These are phyloP conservation scores for Uropsilus gracilis DNA, from an alignment of 2,113 vertebrate genomes.

Conservation along the genomic window DNA sequence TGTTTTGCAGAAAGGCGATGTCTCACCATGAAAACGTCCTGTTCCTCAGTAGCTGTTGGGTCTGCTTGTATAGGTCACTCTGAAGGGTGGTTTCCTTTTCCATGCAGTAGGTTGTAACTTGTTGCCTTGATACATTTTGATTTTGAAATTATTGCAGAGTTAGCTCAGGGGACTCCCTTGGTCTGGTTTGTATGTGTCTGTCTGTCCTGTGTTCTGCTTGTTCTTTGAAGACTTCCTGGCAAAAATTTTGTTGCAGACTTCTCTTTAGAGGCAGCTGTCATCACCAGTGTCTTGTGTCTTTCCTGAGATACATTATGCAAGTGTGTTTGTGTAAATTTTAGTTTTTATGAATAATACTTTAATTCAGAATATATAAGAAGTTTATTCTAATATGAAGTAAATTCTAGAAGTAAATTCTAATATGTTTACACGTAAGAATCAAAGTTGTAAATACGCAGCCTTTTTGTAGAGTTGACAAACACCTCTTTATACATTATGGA, in stretches of 20 bases:
- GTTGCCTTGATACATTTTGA: neutral
- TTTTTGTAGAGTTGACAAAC: neutral
- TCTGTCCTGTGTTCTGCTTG: neutral
- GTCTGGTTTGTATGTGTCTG: neutral
- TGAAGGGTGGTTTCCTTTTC: too few species aligned
- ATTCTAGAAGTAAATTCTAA: neutral
- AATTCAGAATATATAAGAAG: neutral
- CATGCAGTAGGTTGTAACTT: neutral
- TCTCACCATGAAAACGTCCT: neutral
- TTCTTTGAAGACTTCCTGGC: neutral
- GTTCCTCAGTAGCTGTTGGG: neutral
- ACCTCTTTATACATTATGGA: neutral
- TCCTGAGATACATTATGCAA: neutral
- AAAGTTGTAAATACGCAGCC: neutral
- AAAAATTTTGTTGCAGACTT: neutral
- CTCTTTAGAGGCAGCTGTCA: neutral
- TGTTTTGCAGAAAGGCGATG: neutral
- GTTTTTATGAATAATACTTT: neutral
- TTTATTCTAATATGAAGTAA: too few species aligned
- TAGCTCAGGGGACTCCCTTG: neutral
- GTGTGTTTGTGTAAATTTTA: neutral
- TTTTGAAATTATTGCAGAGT: neutral
- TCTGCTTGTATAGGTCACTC: neutral
- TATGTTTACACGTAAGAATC: neutral
- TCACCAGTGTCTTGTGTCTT: neutral